A percentile compares a stretch with the other conserved stretches of the same genome.
Conservation (phyloP, 2,797 vertebrate species). For the Gymnocypris eckloni region DNA sequence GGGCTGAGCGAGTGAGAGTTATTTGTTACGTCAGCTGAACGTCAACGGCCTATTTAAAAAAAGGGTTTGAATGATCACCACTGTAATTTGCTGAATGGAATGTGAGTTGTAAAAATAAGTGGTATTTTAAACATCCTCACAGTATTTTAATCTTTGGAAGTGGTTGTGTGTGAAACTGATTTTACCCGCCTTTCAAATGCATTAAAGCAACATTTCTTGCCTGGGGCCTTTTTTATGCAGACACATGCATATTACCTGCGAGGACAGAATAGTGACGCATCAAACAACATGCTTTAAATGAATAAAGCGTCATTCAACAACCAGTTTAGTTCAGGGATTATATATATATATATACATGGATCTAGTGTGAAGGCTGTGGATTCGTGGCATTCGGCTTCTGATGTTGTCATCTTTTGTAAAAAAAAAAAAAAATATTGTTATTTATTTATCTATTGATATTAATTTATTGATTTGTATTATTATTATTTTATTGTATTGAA, state of each 20-base stretch:
- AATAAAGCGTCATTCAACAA: neutral
- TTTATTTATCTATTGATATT: too few species aligned
- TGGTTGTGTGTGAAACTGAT: conserved; percentile 10
- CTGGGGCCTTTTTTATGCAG: neutral
- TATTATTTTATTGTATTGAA: too few species aligned
- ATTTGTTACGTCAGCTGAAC: conserved; percentile 56
- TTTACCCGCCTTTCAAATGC: neutral
- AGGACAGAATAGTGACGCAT: neutral
- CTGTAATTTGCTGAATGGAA: conserved; percentile 26
- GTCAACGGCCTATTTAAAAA: conserved; percentile 64
- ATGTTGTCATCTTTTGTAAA: too few species aligned
- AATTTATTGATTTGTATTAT: too few species aligned
- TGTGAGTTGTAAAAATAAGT: conserved; percentile 43
- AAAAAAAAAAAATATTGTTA: too few species aligned
- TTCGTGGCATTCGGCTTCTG: too few species aligned
- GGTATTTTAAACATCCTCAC: conserved; percentile 46
- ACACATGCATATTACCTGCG: neutral
- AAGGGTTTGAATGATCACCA: conserved; percentile 34
- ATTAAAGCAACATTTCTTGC: neutral
- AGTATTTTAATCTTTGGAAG: conserved; percentile 23
- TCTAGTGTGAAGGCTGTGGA: too few species aligned
- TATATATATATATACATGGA: too few species aligned
- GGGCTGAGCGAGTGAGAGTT: conserved; percentile 46
- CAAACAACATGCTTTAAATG: neutral
- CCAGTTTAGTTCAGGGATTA: neutral